A percentile compares a stretch with the other conserved stretches of the same genome.
Evolutionary conservation across 2,797 vertebrate genomes (phyloP).

Genomic region (Bovichtus diacanthus): DNA sequence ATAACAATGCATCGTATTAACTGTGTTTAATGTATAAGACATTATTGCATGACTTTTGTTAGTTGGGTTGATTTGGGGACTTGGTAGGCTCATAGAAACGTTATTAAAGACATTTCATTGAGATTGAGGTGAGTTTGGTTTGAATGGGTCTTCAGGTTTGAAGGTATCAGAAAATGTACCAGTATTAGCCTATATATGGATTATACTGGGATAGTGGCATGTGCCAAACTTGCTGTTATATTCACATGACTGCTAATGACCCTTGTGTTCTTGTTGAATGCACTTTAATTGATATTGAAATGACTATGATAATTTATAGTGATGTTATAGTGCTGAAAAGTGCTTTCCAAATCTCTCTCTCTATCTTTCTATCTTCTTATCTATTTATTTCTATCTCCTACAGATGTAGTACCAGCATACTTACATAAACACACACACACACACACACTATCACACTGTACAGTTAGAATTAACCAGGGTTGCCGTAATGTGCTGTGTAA

Average conservation of each 20-base stretch:
- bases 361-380: background rate
- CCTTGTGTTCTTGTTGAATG: background rate
- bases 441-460: background rate
- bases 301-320: background rate
- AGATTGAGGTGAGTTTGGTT: background rate
- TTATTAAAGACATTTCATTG: background rate
- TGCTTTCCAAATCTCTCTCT: background rate
- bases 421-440: constrained; percentile 10
- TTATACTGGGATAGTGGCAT: background rate
- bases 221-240: background rate
- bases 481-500: constrained; percentile 22
- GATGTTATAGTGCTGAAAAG: background rate
- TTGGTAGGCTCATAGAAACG: background rate
- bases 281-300: background rate
- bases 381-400: background rate
- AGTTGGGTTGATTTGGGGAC: too few relatives aligned
- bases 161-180: background rate
- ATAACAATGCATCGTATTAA: background rate
- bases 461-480: constrained; percentile 39
- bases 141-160: background rate
- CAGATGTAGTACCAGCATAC: background rate
- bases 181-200: too few relatives aligned
- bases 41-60: too few relatives aligned
- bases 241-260: background rate
- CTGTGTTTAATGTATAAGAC: too few relatives aligned